Percentiles rank a stretch among this genome's conserved stretches.
These are phyloP conservation scores for Melitaea athalia DNA, from an alignment of 2,888 invertebrate genomes.

Conservation along the genomic window DNA sequence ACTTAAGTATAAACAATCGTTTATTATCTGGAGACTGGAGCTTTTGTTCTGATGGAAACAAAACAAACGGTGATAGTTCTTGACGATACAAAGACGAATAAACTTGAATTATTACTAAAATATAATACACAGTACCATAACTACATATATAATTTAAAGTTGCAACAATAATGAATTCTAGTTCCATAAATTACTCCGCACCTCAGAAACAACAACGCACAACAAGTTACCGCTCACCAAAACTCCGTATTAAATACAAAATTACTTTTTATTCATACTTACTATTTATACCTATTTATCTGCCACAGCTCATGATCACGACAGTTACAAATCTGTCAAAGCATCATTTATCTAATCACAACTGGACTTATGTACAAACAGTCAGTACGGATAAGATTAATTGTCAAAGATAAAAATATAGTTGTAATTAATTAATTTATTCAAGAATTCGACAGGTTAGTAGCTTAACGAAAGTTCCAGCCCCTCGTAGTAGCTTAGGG, in stretches of 20 bases:
- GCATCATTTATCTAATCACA: too few relatives aligned
- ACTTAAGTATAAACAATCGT: conserved; percentile 24
- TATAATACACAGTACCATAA: background rate
- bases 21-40: conserved; percentile 22
- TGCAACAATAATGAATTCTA: background rate
- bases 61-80: background rate
- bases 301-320: too few relatives aligned
- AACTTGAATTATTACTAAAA: background rate
- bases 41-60: conserved; percentile 23
- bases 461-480: conserved; percentile 37
- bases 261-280: background rate
- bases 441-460: background rate
- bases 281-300: background rate
- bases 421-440: background rate
- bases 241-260: background rate
- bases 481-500: conserved; percentile 41
- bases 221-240: background rate
- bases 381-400: too few relatives aligned
- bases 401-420: too few relatives aligned
- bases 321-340: too few relatives aligned
- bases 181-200: background rate
- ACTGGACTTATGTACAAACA: too few relatives aligned
- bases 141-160: conserved; percentile 2
- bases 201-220: background rate
- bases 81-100: background rate